Evolutionary conservation across 1,140 invertebrate species (phyloP), one percentile per base, ranked within the genome.

Genomic region (Globodera ellingtonae): DNA sequence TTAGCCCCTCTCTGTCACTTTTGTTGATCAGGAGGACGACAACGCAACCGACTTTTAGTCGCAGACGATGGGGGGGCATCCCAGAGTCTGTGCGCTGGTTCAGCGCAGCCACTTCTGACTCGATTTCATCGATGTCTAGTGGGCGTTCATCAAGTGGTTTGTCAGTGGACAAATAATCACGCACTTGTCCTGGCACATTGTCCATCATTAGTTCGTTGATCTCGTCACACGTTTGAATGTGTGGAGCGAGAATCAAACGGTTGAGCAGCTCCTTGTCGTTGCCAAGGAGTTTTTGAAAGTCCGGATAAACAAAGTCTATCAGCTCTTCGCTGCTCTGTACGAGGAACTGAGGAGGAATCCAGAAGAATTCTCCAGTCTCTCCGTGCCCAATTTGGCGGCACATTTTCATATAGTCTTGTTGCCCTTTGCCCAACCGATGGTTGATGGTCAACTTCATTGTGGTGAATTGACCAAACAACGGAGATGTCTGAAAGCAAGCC

Each of bases 11-110:
- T 4, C 48, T 52, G 48, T 74, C 47, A 18, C 21, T 67, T 3
- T 62, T 3, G 48, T 80, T 80, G 10, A 21, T 44, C 2, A 80
- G 50, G 10, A 80, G 48, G 24, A 80, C 56, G 5, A 80, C 47
- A 13, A 80, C 48, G 18, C 56, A n/a, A 0, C 79, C 79, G 35
- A 48, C 44, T 24, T 81, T 80, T 8, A 80, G 62, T 18, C 35
- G 47, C 13, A 80, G 62, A 0, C 52, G 47, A 79, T 80, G 79
- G 13, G 47, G 77, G 18, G 79, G 79, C 44, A 80, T 62, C 7
- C 46, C n/a, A 3, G 4, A 6, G 50, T 59, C 24, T 13, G 9
- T 79, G 75, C 48, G 46, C 8, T 13, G n/a, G 48, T 79, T 78
- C n/a, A 79, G 71, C 18, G 46, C 6, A 52, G 35, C 35, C 35